A percentile compares a stretch with the other conserved stretches of the same genome.
Conservation (phyloP, 2,888 invertebrate genomes). For the Orthosia gracilis region DNA sequence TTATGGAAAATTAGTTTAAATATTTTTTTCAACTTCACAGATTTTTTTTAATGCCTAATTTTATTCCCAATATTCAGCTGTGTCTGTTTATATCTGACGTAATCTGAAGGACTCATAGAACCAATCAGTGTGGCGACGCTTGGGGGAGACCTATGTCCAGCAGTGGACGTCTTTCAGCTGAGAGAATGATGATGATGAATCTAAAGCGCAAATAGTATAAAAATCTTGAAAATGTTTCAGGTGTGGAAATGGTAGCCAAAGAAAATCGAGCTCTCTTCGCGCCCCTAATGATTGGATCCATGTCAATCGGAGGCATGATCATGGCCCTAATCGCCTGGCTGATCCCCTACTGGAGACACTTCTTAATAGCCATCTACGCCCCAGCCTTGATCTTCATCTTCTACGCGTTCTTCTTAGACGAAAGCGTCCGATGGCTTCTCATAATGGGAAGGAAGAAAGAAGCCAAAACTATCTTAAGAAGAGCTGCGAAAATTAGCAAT, state of each 20-base stretch:
- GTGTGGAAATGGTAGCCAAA: conserved; percentile 75
- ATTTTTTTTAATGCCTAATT: no score
- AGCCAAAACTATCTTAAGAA: conserved; percentile 91
- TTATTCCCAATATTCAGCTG: no score
- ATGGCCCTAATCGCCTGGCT: conserved; percentile 77
- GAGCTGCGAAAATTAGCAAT: conserved; percentile 88
- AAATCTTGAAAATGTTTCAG: conserved; percentile 65
- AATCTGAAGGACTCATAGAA: no score
- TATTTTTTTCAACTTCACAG: no score
- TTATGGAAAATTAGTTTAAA: no score
- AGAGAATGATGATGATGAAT: no score
- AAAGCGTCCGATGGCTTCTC: conserved; percentile 95
- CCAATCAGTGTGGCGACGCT: no score
- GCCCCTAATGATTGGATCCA: conserved; percentile 62
- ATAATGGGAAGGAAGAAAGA: conserved; percentile 92
- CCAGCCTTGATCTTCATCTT: conserved; percentile 93
- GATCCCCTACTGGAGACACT: conserved; percentile 93
- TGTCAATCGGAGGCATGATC: conserved; percentile 72
- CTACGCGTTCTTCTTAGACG: conserved; percentile 93
- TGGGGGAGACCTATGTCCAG: no score
- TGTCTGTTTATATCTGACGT: no score
- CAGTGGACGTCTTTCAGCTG: no score
- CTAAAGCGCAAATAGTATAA: no score
- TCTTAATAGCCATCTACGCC: conserved; percentile 92
- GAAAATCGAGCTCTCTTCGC: conserved; percentile 66